phyloP scores from a whole-genome alignment of 2,888 invertebrate genomes.

The Eilema sororculum region DNA sequence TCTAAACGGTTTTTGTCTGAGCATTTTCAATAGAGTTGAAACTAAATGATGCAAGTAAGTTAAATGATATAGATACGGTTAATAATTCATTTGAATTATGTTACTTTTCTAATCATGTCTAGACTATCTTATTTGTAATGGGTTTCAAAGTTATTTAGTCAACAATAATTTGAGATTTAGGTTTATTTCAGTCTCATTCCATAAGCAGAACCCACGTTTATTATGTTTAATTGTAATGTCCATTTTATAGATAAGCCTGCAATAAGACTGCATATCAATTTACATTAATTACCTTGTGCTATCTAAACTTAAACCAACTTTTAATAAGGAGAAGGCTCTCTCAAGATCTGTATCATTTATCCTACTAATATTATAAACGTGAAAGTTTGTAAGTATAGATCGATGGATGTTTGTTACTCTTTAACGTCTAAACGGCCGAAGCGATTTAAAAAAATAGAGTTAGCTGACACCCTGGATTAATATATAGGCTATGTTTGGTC shows the following conservation, averaged over 20 bases:
- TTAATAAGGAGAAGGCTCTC: background rate
- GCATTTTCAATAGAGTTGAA: background rate
- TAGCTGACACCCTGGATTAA: too few species aligned
- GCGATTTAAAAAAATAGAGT: too few species aligned
- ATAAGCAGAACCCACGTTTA: background rate
- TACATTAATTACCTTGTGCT: too few species aligned
- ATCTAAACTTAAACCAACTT: background rate
- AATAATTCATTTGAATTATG: background rate
- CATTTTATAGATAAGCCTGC: too few species aligned
- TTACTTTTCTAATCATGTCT: background rate
- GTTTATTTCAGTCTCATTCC: background rate
- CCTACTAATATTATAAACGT: too few species aligned
- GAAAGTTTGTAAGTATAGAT: too few species aligned
- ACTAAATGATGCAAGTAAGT: slow-evolving; percentile 3
- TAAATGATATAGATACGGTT: background rate
- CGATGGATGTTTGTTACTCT: too few species aligned
- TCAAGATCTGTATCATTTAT: background rate
- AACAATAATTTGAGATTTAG: background rate
- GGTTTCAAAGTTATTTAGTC: background rate
- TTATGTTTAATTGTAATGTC: background rate
- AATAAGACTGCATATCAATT: background rate
- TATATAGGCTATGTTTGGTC: too few species aligned
- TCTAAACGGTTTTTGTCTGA: slow-evolving; percentile 6
- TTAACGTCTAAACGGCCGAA: too few species aligned
- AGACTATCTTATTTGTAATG: background rate